These are phyloP conservation scores for Columba janthina DNA, from an alignment of 2,113 vertebrate genomes.

Conservation along the genomic window DNA sequence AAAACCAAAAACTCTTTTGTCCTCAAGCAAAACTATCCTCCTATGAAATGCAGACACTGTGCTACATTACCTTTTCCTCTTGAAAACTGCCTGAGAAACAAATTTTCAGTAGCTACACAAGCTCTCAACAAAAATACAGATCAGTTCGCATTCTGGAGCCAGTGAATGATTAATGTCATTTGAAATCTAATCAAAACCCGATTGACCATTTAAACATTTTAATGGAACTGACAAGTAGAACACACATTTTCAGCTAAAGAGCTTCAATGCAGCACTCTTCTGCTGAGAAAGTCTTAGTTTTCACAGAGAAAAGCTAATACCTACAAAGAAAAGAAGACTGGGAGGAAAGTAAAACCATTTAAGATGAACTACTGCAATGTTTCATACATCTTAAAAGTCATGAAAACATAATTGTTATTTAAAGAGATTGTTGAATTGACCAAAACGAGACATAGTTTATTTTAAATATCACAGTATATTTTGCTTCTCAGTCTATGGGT, in stretches of 20 bases:
- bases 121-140: constrained; percentile 8
- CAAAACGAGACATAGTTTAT: background rate
- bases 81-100: background rate
- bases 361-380: background rate
- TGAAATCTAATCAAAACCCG: constrained; percentile 42
- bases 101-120: background rate
- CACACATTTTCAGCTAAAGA: background rate
- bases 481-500: background rate
- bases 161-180: background rate
- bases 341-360: background rate
- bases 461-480: background rate
- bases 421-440: background rate
- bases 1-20: background rate
- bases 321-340: background rate
- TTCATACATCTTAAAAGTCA: background rate
- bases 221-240: constrained; percentile 1
- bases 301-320: background rate
- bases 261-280: background rate
- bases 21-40: background rate
- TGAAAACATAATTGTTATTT: background rate
- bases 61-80: background rate
- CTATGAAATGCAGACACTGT: background rate
- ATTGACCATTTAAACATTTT: background rate
- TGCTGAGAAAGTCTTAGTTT: background rate
- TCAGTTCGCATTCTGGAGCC: background rate